Evolutionary conservation across 92 coral and sea anemone genomes (phyloP).

Genomic region (Bergia sp.): DNA sequence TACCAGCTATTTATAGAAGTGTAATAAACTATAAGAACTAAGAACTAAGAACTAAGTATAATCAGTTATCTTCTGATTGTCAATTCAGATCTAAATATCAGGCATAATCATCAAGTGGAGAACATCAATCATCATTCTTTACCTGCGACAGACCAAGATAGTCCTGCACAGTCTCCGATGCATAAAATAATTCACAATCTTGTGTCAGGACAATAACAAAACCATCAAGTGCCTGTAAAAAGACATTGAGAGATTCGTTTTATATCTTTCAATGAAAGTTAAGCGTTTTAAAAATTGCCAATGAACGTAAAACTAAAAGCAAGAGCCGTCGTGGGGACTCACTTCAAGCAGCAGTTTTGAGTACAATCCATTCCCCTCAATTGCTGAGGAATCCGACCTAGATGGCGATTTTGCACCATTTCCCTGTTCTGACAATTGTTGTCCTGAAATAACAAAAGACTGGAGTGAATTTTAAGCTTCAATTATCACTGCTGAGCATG

Average conservation of each 20-base stretch:
- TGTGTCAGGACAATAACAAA: conserved; percentile 96
- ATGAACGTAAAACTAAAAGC: neutral
- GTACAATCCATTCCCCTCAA: conserved; percentile 85
- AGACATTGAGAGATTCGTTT: neutral
- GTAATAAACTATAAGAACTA: too few species aligned
- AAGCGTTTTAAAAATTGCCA: neutral
- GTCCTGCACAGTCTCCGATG: conserved; percentile 95
- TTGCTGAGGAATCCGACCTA: conserved; percentile 37
- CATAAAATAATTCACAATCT: conserved; percentile 92
- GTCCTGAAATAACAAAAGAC: conserved; percentile 58
- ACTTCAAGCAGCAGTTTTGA: conserved; percentile 88
- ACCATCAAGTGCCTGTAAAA: conserved; percentile 93
- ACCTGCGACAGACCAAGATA: conserved; percentile 98
- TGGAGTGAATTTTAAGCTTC: neutral
- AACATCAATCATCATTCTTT: neutral
- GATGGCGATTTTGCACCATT: conserved; percentile 58
- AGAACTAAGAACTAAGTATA: too few species aligned
- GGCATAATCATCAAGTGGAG: neutral
- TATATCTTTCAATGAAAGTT: neutral
- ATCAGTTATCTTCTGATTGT: too few species aligned
- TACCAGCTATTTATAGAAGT: too few species aligned
- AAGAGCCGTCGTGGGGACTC: neutral
- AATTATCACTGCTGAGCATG: neutral
- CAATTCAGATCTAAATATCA: neutral
- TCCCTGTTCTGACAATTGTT: conserved; percentile 65